Conservation (phyloP, 2,113 vertebrate genomes). For the Passer montanus region DNA sequence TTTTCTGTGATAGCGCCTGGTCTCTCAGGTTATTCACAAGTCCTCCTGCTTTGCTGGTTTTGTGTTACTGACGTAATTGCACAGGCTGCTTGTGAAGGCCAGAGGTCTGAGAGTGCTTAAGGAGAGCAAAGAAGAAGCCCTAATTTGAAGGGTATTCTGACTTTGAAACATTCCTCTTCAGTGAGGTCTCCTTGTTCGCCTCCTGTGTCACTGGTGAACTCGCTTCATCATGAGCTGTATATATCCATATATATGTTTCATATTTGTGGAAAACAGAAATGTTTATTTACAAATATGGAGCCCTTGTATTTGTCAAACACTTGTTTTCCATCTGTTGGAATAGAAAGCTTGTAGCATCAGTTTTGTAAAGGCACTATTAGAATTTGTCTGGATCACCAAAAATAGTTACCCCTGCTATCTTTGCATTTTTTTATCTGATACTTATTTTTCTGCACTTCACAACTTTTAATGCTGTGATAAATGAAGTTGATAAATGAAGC, state of each 20-base stretch:
- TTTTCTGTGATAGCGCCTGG: not conserved
- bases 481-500: not conserved
- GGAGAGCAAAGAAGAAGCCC: not conserved
- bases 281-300: not conserved
- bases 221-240: not conserved
- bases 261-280: not conserved
- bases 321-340: not conserved
- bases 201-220: not conserved
- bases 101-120: not conserved
- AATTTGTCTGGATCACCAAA: not conserved
- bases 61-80: fast-evolving
- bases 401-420: not conserved
- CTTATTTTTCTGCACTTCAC: not conserved
- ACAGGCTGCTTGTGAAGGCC: not conserved
- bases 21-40: not conserved
- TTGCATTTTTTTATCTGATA: not conserved
- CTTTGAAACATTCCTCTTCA: not conserved
- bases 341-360: not conserved
- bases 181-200: not conserved
- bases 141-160: not conserved
- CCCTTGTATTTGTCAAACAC: not conserved
- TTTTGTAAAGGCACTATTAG: not conserved
- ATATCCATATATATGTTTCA: not conserved
- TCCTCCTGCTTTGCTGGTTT: not conserved
- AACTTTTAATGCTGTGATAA: not conserved